Conservation (phyloP, 1,140 invertebrate genomes). For the Procambarus virginalis region DNA sequence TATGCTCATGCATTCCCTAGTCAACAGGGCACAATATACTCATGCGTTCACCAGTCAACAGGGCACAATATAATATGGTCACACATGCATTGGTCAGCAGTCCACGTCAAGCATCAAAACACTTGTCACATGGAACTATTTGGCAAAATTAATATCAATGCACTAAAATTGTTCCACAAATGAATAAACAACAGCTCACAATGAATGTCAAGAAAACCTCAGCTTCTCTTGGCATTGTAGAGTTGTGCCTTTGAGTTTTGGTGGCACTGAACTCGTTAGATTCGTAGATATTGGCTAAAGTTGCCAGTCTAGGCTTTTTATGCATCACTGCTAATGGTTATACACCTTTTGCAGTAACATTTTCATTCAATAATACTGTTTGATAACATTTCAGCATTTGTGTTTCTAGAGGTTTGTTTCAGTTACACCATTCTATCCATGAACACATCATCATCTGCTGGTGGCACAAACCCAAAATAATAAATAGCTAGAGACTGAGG, state of each 20-base stretch:
- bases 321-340: not conserved
- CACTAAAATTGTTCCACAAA: not conserved
- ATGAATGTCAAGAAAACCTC: not conserved
- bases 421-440: not conserved
- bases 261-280: too few relatives aligned
- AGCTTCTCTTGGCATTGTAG: not conserved
- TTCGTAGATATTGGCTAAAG: too few relatives aligned
- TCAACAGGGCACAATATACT: not conserved
- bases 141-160: not conserved
- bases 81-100: not conserved
- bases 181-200: not conserved
- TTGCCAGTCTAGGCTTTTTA: not conserved
- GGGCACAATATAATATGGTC: not conserved
- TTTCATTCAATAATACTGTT: not conserved
- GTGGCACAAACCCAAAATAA: not conserved
- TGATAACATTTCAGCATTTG: not conserved
- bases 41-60: not conserved
- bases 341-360: not conserved
- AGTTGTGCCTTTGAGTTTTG: too few relatives aligned
- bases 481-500: not conserved
- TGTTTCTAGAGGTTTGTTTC: not conserved
- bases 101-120: not conserved
- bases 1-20: not conserved
- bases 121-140: not conserved
- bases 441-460: not conserved